These are phyloP conservation scores for Thaleichthys pacificus DNA, from an alignment of 2,797 vertebrate genomes.

Conservation along the genomic window DNA sequence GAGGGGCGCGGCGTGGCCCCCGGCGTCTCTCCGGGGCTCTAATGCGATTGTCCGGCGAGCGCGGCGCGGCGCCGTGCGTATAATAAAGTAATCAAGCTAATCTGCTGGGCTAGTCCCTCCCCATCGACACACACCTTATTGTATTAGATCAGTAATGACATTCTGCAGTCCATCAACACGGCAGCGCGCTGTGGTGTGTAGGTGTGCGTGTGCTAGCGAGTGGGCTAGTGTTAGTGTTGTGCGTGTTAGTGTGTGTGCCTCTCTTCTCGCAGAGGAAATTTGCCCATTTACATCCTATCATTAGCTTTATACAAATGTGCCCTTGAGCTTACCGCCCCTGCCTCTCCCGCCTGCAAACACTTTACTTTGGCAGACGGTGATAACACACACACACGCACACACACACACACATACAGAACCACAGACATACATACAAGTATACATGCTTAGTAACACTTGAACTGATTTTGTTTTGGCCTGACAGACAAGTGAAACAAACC, in stretches of 20 bases:
- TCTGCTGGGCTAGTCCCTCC: slow-evolving; percentile 86
- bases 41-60: slow-evolving; percentile 94
- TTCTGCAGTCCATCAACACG: slow-evolving; percentile 86
- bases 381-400: slow-evolving; percentile 24
- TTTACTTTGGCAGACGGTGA: slow-evolving; percentile 80
- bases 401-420: background rate
- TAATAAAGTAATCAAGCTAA: slow-evolving; percentile 98
- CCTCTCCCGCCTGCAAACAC: slow-evolving; percentile 74
- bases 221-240: slow-evolving; percentile 42
- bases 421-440: slow-evolving; percentile 19
- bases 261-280: slow-evolving; percentile 81
- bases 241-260: slow-evolving; percentile 63
- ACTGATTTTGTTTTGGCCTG: no score
- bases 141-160: slow-evolving; percentile 98
- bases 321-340: slow-evolving; percentile 82
- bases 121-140: slow-evolving; percentile 93
- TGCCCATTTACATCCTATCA: slow-evolving; percentile 94
- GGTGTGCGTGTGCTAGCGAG: slow-evolving; percentile 38
- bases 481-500: no score
- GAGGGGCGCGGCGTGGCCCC: slow-evolving; percentile 64
- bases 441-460: background rate
- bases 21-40: slow-evolving; percentile 92
- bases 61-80: slow-evolving; percentile 88
- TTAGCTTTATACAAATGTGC: slow-evolving; percentile 93
- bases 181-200: slow-evolving; percentile 59